Percentiles rank a stretch among this genome's conserved stretches.
Evolutionary conservation across 2,797 vertebrate genomes (phyloP).

Genomic region (Cephalopachus bancanus): DNA sequence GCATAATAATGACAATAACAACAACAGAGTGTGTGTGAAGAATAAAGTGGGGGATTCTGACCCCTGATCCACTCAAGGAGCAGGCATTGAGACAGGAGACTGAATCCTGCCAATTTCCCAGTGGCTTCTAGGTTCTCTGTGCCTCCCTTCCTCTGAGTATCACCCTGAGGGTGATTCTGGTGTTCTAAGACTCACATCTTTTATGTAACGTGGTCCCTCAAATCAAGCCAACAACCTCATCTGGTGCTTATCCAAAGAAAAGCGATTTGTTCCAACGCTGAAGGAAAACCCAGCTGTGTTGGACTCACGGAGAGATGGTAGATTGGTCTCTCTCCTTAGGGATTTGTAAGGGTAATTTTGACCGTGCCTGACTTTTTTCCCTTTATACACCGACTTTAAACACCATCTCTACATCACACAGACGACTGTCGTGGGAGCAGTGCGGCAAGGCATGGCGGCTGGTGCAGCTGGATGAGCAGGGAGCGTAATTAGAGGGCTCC

Average conservation of each 20-base stretch:
- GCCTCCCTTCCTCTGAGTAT: slow-evolving; percentile 15
- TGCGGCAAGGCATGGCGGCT: background rate
- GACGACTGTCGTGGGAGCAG: slow-evolving; percentile 46
- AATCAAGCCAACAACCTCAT: slow-evolving; percentile 62
- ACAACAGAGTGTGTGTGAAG: background rate
- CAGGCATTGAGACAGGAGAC: background rate
- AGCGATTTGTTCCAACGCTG: slow-evolving; percentile 66
- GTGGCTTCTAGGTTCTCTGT: background rate
- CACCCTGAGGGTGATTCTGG: slow-evolving; percentile 50
- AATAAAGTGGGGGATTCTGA: background rate
- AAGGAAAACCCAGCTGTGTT: background rate
- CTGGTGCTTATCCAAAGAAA: slow-evolving; percentile 72
- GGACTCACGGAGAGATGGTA: background rate
- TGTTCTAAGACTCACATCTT: background rate
- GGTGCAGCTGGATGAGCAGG: background rate
- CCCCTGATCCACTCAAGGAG: background rate
- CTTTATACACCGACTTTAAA: slow-evolving; percentile 43
- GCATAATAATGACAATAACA: background rate
- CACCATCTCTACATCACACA: slow-evolving; percentile 60
- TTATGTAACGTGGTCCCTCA: background rate
- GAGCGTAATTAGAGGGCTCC: slow-evolving; percentile 70
- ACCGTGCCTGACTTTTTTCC: slow-evolving; percentile 53
- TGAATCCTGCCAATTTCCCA: background rate
- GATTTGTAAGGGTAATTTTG: slow-evolving; percentile 73
- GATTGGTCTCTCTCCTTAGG: slow-evolving; percentile 42